phyloP scores from a whole-genome alignment of 2,113 vertebrate genomes.

The Eonycteris spelaea region DNA sequence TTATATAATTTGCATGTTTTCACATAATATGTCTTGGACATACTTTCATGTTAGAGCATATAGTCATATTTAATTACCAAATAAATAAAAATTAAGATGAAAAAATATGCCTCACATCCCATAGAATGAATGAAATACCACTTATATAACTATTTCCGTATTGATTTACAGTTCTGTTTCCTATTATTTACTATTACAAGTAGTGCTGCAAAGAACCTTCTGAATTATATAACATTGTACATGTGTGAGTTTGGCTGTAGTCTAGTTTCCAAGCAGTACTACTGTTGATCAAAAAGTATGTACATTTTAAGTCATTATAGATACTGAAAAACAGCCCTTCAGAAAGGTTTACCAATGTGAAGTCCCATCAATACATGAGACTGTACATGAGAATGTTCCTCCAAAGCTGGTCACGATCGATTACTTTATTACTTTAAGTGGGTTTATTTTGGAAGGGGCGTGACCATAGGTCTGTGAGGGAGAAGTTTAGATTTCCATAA shows the following conservation, averaged over 20 bases:
- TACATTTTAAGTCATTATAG: background rate
- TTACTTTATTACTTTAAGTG: background rate
- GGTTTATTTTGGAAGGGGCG: background rate
- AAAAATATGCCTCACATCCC: background rate
- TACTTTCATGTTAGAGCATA: background rate
- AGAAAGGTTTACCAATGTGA: background rate
- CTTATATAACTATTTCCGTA: background rate
- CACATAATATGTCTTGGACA: background rate
- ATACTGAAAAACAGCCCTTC: background rate
- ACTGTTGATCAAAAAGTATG: background rate
- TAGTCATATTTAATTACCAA: background rate
- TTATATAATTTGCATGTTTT: background rate
- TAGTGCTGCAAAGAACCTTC: background rate
- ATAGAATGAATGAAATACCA: background rate
- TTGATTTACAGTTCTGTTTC: background rate
- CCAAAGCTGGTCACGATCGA: background rate
- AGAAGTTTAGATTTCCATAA: background rate
- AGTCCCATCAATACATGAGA: background rate
- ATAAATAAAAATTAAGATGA: background rate
- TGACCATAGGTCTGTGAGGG: no score
- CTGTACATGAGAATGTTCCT: background rate
- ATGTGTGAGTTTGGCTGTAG: background rate
- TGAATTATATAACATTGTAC: background rate
- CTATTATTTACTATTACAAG: background rate
- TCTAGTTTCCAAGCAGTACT: background rate